Evolutionary conservation across 1,140 invertebrate genomes (phyloP), one percentile per base, ranked within the genome.

Genomic region (Papilio dardanus): DNA sequence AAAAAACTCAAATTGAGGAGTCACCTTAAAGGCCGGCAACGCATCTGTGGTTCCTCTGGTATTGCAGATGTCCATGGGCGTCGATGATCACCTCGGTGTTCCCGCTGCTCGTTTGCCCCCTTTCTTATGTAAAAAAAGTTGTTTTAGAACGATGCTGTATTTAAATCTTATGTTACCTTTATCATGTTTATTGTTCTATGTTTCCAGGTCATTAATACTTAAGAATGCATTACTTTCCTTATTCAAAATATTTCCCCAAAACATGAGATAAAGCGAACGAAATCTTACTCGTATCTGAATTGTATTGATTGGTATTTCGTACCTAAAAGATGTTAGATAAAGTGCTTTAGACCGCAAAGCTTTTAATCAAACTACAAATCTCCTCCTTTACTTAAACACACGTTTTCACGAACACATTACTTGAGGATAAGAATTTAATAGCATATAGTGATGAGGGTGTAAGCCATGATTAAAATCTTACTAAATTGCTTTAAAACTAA

Each of bases 311-410:
- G 24, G 10, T 28, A 14, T 62, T 62, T 62, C 21, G 54, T 62
- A 8, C 54, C 3, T n/a, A 62, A 62, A 28, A 62, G 54, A 62
- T 62, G 54, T 28, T 16, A 62, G 54, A 62, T 62, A 62, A 62
- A 62, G 54, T 62, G 54, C 54, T 62, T 62, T 28, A 28, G 24
- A 62, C 24, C 54, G 30, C 54, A 62, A 62, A 62, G 54, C 54
- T 62, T 62, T 62, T 62, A 62, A 62, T 62, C 54, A 62, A 62
- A 62, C 54, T 28, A 28, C 54, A 28, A 58, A 62, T 62, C 54
- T 62, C 54, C 24, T 62, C 21, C 24, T 30, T 62, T 28, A 62
- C 54, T 30, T 14, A 62, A 28, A 8, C 8, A 62, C 54, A 28
- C 24, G 28, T 28, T 58, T 58, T 12, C 54, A 28, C 8, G 54